Percentiles rank a stretch among this genome's conserved stretches.
These are phyloP conservation scores for Luehdorfia chinensis DNA, from an alignment of 1,140 invertebrate genomes.

Conservation along the genomic window DNA sequence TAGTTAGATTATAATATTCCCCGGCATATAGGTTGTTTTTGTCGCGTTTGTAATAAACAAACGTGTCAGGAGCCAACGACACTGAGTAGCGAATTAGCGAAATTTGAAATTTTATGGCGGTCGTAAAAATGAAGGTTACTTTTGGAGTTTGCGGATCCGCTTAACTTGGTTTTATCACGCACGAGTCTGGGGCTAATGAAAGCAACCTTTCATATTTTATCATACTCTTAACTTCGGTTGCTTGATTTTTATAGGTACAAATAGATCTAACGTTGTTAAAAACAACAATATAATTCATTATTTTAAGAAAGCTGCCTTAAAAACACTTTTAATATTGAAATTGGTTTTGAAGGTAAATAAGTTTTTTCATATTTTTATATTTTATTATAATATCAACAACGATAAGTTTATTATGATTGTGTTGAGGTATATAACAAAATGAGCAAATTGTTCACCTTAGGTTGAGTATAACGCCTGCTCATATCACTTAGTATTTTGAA, in stretches of 20 bases:
- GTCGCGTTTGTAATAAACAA: constrained; percentile 15
- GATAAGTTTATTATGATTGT: no score
- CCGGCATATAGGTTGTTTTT: constrained; percentile 11
- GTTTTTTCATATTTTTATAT: no score
- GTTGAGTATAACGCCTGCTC: no score
- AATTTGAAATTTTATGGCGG: constrained; percentile 18
- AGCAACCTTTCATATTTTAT: constrained; percentile 18
- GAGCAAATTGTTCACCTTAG: no score
- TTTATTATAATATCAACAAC: no score
- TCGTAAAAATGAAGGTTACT: constrained; percentile 18
- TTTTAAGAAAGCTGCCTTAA: neutral
- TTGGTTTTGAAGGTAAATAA: no score
- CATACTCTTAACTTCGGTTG: constrained; percentile 4
- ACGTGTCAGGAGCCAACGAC: constrained; percentile 14
- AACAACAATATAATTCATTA: no score
- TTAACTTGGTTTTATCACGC: constrained; percentile 12
- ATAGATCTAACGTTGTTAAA: neutral
- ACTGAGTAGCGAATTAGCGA: constrained; percentile 17
- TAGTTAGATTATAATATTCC: constrained; percentile 2
- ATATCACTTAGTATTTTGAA: no score
- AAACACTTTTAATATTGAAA: no score
- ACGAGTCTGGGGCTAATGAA: constrained; percentile 14
- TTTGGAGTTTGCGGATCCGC: constrained; percentile 17
- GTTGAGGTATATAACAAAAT: no score
- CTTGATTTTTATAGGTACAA: constrained; percentile 11